Evolutionary conservation across 2,888 invertebrate genomes (phyloP), one percentile per base, ranked within the genome.

Genomic region (Spodoptera exigua): DNA sequence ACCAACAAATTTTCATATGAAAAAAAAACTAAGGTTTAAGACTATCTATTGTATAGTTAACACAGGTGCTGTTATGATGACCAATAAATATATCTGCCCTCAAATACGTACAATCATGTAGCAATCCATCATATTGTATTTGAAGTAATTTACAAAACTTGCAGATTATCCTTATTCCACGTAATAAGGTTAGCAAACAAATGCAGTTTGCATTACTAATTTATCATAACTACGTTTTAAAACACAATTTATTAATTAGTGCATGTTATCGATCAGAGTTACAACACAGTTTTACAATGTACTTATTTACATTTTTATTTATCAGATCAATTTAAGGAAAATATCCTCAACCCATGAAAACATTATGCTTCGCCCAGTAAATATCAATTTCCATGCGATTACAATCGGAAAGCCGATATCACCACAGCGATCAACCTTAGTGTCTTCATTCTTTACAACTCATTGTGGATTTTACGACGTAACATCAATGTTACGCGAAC

Each of bases 401-500:
- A 53, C 35, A 58, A 60, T 41, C 37, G 45, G 59, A 44, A 41
- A 37, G 40, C 52, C 46, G 21, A 34, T 52, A 60, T 59, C 48
- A 70, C 73, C 63, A 53, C 72, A 66, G 52, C 73, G 63, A 76
- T 71, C 70, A 68, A 58, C 58, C 70, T 70, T 66, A 65, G 63
- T 74, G 73, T 70, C 66, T 72, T 75, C 70, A 81, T 80, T 77
- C 75, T 76, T 71, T 59, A 75, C 68, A 63, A 76, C 67, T 76
- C 72, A 69, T 71, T 67, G 67, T 73, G 52, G 54, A 76, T 70
- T 74, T 77, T 68, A 79, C 74, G 80, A 79, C 73, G 70, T 53
- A 69, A 62, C 62, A 70, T 59, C 64, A 68, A 69, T 68, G 59
- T 76, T 70, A 69, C 59, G 57, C 54, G 70, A 76, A 80, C 72